These are phyloP conservation scores for Drosophila santomea DNA, from an alignment of 1,140 invertebrate genomes.

Conservation along the genomic window DNA sequence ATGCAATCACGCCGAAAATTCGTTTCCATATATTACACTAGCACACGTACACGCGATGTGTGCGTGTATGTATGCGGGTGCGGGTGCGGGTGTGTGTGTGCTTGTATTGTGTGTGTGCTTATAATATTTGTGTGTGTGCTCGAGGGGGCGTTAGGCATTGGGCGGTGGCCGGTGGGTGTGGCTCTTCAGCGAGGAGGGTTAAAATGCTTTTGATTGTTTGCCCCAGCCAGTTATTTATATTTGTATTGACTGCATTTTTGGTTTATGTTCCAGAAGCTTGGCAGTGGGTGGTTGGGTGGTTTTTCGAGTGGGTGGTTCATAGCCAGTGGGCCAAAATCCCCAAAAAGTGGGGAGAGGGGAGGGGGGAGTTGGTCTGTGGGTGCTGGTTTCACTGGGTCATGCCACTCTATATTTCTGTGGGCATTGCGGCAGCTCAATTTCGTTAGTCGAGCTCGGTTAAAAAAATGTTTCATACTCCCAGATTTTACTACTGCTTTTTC, in stretches of 20 bases:
- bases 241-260: constrained; percentile 62
- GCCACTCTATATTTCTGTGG: constrained; percentile 9
- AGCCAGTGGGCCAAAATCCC: too few species aligned
- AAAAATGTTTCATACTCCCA: background rate
- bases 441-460: constrained; percentile 18
- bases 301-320: background rate
- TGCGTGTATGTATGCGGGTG: background rate
- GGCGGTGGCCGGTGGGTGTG: background rate
- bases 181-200: background rate
- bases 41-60: constrained; percentile 13
- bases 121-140: constrained; percentile 1
- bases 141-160: background rate
- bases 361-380: background rate
- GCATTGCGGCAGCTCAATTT: constrained; percentile 43
- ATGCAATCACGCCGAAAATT: constrained; percentile 65
- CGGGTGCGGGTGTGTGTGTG: too few species aligned
- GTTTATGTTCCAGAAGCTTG: constrained; percentile 39
- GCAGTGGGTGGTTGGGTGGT: background rate
- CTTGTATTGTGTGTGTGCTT: background rate
- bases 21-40: constrained; percentile 53
- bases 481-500: background rate
- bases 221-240: constrained; percentile 57
- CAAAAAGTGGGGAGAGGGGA: background rate
- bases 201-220: constrained; percentile 65
- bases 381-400: background rate